Evolutionary conservation across 2,797 vertebrate genomes (phyloP), one percentile per base, ranked within the genome.

Genomic region (Acanthis flammea): DNA sequence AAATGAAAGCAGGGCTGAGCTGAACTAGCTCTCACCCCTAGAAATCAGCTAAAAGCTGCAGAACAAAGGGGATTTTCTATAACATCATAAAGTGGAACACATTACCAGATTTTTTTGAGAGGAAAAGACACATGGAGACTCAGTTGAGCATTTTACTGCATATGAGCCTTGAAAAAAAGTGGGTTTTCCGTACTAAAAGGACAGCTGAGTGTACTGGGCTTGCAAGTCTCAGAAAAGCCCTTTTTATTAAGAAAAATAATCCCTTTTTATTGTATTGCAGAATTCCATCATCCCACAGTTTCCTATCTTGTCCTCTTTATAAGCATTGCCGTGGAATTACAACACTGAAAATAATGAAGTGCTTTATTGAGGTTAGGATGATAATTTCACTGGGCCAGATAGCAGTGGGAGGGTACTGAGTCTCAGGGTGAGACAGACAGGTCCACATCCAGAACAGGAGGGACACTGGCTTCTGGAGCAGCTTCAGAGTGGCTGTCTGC

Each of bases 211-310:
- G 92, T 48, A 78, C 81, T 51, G 22, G 90, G 76, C 22, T 77
- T 88, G 65, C 88, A 89, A 92, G 75, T 41, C 71, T 95, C 31
- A 12, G 93, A 92, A 96, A 96, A 92, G 31, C 62, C 78, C 22
- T 83, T 93, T 97, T 96, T 97, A 96, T 96, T 96, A 97, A 95
- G 74, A 96, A 94, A 96, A 95, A 62, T 75, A 82, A 96, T 96
- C 94, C 66, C 45, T 92, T 93, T 96, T 96, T 95, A 96, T 95
- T 97, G 87, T 96, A 95, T 70, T 96, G 89, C 70, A 81, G 79
- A 81, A 93, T 95, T 67, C 54, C 50, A 84, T 94, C 67, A 92
- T 81, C 78, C 79, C 86, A 85, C 35, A 79, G 70, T 91, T 95
- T 92, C 66, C 30, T 84, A 83, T 66, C 82, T 83, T 72, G 70